Percentiles rank a stretch among this genome's conserved stretches.
These are phyloP conservation scores for Chondrilla cf. caribensis DNA, from an alignment of 37 sponge, comb jelly and placozoan species.

Conservation along the genomic window DNA sequence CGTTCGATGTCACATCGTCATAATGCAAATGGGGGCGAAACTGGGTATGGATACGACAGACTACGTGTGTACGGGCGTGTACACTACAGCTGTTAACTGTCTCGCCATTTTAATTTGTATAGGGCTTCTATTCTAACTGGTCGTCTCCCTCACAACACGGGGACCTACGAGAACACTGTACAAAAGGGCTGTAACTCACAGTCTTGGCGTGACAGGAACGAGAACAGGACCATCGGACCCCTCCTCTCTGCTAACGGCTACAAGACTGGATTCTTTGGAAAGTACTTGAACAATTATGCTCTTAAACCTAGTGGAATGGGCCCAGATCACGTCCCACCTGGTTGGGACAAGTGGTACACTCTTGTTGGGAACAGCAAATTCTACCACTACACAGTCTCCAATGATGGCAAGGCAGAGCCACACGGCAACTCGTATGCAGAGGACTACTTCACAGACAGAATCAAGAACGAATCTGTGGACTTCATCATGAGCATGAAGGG, in stretches of 20 bases:
- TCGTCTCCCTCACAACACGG: conserved; percentile 79
- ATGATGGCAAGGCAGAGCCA: conserved; percentile 68
- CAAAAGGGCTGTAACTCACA: conserved; percentile 70
- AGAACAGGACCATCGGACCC: conserved; percentile 78
- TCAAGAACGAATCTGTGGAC: conserved; percentile 60
- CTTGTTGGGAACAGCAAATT: conserved; percentile 79
- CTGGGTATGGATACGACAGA: no score
- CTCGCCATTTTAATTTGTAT: no score
- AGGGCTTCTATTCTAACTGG: conserved; percentile 89
- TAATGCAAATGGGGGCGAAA: no score
- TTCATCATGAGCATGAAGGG: conserved; percentile 42
- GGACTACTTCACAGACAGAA: conserved; percentile 85
- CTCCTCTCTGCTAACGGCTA: conserved; percentile 73
- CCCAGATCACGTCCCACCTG: conserved; percentile 75
- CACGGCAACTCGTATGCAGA: conserved; percentile 69
- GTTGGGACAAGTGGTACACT: conserved; percentile 81
- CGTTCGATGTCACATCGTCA: no score
- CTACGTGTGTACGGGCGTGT: no score
- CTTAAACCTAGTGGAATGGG: conserved; percentile 38
- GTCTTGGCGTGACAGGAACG: conserved; percentile 78
- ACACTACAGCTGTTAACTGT: no score
- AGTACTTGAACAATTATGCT: conserved; percentile 87
- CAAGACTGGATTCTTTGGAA: conserved; percentile 90
- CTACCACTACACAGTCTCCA: conserved; percentile 70
- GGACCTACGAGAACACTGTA: conserved; percentile 80